These are phyloP conservation scores for Sphyrna mokarran DNA, from an alignment of 2,113 vertebrate genomes.

Conservation along the genomic window DNA sequence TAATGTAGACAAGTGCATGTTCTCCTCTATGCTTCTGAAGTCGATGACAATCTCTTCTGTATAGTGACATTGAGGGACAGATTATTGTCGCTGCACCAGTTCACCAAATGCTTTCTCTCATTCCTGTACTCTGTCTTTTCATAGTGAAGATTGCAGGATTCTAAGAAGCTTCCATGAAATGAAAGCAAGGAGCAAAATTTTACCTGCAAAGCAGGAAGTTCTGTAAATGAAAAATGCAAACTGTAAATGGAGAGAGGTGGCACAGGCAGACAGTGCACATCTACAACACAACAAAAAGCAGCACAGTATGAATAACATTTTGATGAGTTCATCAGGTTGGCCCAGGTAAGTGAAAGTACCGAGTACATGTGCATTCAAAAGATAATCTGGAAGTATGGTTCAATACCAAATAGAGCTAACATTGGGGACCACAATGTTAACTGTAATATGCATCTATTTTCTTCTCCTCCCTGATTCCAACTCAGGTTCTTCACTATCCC, in stretches of 20 bases:
- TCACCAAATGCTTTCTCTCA: too few species aligned
- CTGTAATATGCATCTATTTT: too few species aligned
- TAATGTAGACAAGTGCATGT: too few species aligned
- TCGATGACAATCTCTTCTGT: too few species aligned
- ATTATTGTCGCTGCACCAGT: too few species aligned
- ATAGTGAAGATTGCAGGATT: neutral
- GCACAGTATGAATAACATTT: neutral
- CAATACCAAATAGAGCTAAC: too few species aligned
- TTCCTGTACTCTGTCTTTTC: too few species aligned
- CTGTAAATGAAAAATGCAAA: neutral
- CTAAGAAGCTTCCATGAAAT: neutral
- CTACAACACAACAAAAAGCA: neutral
- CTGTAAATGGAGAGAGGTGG: neutral
- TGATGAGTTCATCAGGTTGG: neutral
- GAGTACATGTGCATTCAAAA: neutral
- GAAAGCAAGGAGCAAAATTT: neutral
- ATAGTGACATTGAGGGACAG: too few species aligned
- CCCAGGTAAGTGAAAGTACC: neutral
- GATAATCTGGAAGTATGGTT: neutral
- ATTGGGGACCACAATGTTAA: too few species aligned
- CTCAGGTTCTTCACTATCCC: too few species aligned
- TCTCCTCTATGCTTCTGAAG: too few species aligned
- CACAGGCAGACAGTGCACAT: neutral
- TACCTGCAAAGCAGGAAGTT: neutral
- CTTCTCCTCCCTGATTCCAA: too few species aligned